Conservation (phyloP, 2,797 vertebrate genomes). For the Oophaga sylvatica region DNA sequence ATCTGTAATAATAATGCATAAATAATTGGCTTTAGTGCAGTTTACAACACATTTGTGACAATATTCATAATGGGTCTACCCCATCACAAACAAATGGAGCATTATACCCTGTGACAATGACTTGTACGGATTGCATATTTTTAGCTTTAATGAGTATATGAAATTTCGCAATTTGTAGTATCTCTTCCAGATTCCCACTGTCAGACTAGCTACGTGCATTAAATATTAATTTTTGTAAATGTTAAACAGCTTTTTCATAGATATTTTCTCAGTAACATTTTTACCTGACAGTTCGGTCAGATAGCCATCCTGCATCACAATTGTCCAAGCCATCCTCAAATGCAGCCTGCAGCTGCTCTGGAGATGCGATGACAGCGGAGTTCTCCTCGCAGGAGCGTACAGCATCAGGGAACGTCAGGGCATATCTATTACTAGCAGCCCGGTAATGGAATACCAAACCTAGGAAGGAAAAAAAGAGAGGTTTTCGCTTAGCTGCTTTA, state of each 20-base stretch:
- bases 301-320: slow-evolving; percentile 94
- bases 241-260: background rate
- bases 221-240: background rate
- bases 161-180: too few species aligned
- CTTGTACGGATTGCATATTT: too few species aligned
- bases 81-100: too few species aligned
- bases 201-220: too few species aligned
- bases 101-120: too few species aligned
- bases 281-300: slow-evolving; percentile 89
- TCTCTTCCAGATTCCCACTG: too few species aligned
- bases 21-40: too few species aligned
- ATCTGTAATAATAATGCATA: too few species aligned
- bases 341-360: slow-evolving; percentile 87
- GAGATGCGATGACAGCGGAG: slow-evolving; percentile 83
- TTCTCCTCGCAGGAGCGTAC: slow-evolving; percentile 84
- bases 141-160: too few species aligned
- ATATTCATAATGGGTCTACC: too few species aligned
- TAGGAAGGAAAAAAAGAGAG: slow-evolving; percentile 61
- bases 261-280: background rate
- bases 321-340: slow-evolving; percentile 94
- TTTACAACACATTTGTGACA: too few species aligned
- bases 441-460: slow-evolving; percentile 95
- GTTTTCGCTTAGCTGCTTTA: background rate
- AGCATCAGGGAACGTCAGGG: slow-evolving; percentile 82
- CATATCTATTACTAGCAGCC: slow-evolving; percentile 84